phyloP scores from a whole-genome alignment of 2,888 invertebrate genomes.

The Acrocyrtus sp. region DNA sequence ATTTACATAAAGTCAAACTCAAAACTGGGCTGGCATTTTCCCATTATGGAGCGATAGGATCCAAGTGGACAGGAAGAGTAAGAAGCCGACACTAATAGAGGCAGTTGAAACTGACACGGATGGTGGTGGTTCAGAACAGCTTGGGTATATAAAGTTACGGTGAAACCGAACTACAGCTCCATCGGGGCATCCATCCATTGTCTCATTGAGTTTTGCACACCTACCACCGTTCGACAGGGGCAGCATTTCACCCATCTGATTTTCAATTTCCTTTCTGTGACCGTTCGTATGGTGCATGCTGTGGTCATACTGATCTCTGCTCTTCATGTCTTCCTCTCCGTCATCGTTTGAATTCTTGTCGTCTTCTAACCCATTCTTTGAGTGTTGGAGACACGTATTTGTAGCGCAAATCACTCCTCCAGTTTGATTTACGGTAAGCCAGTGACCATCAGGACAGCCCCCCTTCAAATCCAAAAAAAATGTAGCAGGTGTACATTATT shows the following conservation, averaged over 20 bases:
- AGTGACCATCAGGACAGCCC: slow-evolving; percentile 33
- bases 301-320: slow-evolving; percentile 26
- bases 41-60: slow-evolving; percentile 40
- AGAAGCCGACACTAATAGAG: slow-evolving; percentile 41
- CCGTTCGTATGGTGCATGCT: slow-evolving; percentile 17
- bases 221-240: slow-evolving; percentile 20
- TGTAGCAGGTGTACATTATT: too few relatives aligned
- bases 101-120: slow-evolving; percentile 15
- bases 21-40: slow-evolving; percentile 47
- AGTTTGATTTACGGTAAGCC: slow-evolving; percentile 29
- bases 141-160: slow-evolving; percentile 24
- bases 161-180: slow-evolving; percentile 37
- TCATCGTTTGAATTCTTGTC: slow-evolving; percentile 30
- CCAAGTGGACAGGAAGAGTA: slow-evolving; percentile 31
- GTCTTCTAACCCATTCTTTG: slow-evolving; percentile 17
- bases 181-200: slow-evolving; percentile 34
- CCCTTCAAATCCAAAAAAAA: slow-evolving; percentile 34
- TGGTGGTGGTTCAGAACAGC: slow-evolving; percentile 29
- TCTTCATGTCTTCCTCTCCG: slow-evolving; percentile 26
- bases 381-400: slow-evolving; percentile 30
- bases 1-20: slow-evolving; percentile 49
- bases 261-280: slow-evolving; percentile 12
- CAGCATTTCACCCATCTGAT: neutral
- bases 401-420: slow-evolving; percentile 35
- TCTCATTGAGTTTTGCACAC: slow-evolving; percentile 32